Evolutionary conservation across 1,140 invertebrate genomes (phyloP).

Genomic region (Chymomyza costata): DNA sequence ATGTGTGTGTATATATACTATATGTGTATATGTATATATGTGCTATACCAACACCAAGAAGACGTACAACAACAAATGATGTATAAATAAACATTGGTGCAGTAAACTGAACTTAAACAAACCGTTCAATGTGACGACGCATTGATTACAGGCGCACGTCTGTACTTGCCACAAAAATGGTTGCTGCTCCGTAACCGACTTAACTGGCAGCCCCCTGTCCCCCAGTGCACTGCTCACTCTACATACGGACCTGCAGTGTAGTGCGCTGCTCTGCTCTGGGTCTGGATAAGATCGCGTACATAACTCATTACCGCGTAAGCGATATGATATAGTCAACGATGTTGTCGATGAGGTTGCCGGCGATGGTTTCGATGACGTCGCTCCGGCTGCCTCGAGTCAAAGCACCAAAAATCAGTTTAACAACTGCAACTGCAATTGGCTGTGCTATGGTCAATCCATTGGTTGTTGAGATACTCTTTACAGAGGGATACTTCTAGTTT

Average conservation of each 20-base stretch:
- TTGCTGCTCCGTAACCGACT: conserved; percentile 38
- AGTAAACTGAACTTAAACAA: conserved; percentile 60
- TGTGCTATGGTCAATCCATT: too few relatives aligned
- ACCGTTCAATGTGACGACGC: conserved; percentile 59
- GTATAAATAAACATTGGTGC: conserved; percentile 69
- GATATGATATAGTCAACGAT: conserved; percentile 45
- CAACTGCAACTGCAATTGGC: conserved; percentile 2
- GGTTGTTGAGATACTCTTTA: too few relatives aligned
- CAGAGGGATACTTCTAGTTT: too few relatives aligned
- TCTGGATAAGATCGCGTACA: conserved; percentile 65
- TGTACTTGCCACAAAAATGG: conserved; percentile 28
- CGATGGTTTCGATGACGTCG: conserved; percentile 2
- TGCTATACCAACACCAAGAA: too few relatives aligned
- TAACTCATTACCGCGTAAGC: conserved; percentile 60
- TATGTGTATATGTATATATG: conserved; percentile 21
- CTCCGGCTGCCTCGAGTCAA: too few relatives aligned
- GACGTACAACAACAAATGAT: conserved; percentile 37
- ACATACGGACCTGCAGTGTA: conserved; percentile 23
- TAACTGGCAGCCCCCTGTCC: conserved; percentile 3
- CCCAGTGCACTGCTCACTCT: too few relatives aligned
- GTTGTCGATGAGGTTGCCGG: conserved; percentile 1
- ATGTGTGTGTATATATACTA: not conserved
- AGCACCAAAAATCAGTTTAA: conserved; percentile 9
- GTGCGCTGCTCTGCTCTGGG: conserved; percentile 13
- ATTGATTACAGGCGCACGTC: conserved; percentile 58